Percentiles rank a stretch among this genome's conserved stretches.
These are phyloP conservation scores for Drosophila gaucha DNA, from an alignment of 2,888 invertebrate genomes.

Conservation along the genomic window DNA sequence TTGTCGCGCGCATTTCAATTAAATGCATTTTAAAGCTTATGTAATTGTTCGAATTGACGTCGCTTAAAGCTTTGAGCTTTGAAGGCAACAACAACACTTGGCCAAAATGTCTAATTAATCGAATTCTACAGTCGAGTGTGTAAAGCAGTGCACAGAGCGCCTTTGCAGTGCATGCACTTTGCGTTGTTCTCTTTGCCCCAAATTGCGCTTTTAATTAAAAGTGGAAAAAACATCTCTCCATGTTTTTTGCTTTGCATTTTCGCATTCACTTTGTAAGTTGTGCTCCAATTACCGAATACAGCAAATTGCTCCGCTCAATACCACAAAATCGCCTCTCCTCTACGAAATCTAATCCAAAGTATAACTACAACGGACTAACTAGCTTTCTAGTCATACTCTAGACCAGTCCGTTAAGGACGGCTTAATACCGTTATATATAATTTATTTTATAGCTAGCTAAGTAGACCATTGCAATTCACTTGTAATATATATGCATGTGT, in stretches of 20 bases:
- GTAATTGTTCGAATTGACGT: conserved; percentile 32
- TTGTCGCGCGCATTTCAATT: conserved; percentile 55
- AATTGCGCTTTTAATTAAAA: conserved; percentile 75
- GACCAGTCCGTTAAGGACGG: too few species aligned
- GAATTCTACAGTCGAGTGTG: conserved; percentile 54
- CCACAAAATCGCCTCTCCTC: conserved; percentile 52
- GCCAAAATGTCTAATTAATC: conserved; percentile 70
- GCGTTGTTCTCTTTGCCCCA: conserved; percentile 38
- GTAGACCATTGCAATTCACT: neutral
- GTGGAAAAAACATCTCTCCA: conserved; percentile 35
- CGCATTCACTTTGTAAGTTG: conserved; percentile 29
- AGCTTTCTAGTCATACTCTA: neutral
- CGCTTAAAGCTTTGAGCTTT: conserved; percentile 18
- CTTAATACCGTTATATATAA: neutral
- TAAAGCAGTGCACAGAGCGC: conserved; percentile 34
- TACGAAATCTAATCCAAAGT: conserved; percentile 46
- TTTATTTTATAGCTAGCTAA: too few species aligned
- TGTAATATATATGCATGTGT: too few species aligned
- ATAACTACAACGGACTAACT: conserved; percentile 13
- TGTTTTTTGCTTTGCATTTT: conserved; percentile 42
- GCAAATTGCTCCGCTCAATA: neutral
- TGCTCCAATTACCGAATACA: conserved; percentile 31
- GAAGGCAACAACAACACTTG: conserved; percentile 10
- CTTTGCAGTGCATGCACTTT: conserved; percentile 45
- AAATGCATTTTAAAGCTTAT: conserved; percentile 38